These are phyloP conservation scores for Lateolabrax maculatus DNA, from an alignment of 2,797 vertebrate genomes.

Conservation along the genomic window DNA sequence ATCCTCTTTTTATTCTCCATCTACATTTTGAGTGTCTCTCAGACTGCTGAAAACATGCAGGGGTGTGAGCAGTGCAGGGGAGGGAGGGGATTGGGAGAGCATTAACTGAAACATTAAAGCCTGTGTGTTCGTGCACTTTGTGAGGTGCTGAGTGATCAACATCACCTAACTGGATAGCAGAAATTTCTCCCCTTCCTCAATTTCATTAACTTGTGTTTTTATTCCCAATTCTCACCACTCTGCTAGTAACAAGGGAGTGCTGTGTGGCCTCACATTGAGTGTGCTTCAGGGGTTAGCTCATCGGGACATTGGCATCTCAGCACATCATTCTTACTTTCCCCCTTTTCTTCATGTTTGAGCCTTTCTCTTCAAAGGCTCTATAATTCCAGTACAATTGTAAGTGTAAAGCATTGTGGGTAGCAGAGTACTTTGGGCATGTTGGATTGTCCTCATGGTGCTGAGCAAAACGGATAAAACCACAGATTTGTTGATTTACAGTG, in stretches of 20 bases:
- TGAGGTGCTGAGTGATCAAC: slow-evolving; percentile 77
- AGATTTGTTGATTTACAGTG: slow-evolving; percentile 41
- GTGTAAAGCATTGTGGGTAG: slow-evolving; percentile 73
- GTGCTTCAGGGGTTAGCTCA: slow-evolving; percentile 47
- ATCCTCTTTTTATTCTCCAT: slow-evolving; percentile 83
- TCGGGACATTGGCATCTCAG: slow-evolving; percentile 31
- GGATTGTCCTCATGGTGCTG: slow-evolving; percentile 37
- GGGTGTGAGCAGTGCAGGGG: slow-evolving; percentile 19
- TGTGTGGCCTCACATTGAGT: slow-evolving; percentile 49
- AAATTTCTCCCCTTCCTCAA: neutral
- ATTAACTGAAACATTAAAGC: slow-evolving; percentile 83
- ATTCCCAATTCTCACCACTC: slow-evolving; percentile 22
- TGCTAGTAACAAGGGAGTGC: slow-evolving; percentile 42
- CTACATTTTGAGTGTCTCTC: slow-evolving; percentile 84
- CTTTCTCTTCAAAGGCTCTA: slow-evolving; percentile 56
- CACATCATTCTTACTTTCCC: slow-evolving; percentile 33
- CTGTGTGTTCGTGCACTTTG: slow-evolving; percentile 81
- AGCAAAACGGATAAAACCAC: slow-evolving; percentile 41
- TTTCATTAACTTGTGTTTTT: slow-evolving; percentile 37
- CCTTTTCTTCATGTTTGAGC: slow-evolving; percentile 43
- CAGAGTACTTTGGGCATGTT: slow-evolving; percentile 47
- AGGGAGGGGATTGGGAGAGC: slow-evolving; percentile 63
- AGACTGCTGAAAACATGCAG: slow-evolving; percentile 76
- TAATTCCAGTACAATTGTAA: slow-evolving; percentile 83
- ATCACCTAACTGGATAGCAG: slow-evolving; percentile 68